Evolutionary conservation across 2,797 vertebrate genomes (phyloP).

Genomic region (Hydrophis major): DNA sequence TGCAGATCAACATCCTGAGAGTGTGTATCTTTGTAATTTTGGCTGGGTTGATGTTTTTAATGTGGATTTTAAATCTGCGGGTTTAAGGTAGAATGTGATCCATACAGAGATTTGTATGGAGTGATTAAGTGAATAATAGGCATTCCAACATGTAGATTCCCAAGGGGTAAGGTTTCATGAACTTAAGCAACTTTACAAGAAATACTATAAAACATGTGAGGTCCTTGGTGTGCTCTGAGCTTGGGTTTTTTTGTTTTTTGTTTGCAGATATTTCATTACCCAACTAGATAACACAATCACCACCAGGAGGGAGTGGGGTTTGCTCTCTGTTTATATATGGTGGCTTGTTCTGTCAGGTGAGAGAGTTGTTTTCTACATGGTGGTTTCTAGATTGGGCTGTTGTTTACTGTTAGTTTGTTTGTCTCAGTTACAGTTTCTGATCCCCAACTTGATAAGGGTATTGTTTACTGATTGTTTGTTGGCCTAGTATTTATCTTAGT

Average conservation of each 20-base stretch:
- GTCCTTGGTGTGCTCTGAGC: neutral
- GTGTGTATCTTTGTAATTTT: neutral
- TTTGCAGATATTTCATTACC: neutral
- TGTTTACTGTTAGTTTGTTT: neutral
- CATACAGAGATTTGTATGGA: neutral
- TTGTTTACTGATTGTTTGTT: neutral
- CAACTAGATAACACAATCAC: neutral
- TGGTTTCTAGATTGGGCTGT: neutral
- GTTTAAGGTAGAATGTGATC: neutral
- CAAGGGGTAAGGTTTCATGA: neutral
- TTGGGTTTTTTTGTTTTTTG: neutral
- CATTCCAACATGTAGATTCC: neutral
- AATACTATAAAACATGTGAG: neutral
- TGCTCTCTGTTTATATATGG: neutral
- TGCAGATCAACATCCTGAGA: conserved; percentile 17
- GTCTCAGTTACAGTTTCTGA: neutral
- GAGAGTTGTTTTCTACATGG: neutral
- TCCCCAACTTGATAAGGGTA: neutral
- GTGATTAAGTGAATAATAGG: neutral
- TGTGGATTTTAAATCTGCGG: conserved; percentile 30
- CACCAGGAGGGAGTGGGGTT: neutral
- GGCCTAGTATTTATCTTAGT: neutral
- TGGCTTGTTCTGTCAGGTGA: neutral
- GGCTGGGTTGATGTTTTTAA: neutral
- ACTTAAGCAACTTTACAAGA: neutral